Evolutionary conservation across 2,797 vertebrate genomes (phyloP).

Genomic region (Sebastes umbrosus): DNA sequence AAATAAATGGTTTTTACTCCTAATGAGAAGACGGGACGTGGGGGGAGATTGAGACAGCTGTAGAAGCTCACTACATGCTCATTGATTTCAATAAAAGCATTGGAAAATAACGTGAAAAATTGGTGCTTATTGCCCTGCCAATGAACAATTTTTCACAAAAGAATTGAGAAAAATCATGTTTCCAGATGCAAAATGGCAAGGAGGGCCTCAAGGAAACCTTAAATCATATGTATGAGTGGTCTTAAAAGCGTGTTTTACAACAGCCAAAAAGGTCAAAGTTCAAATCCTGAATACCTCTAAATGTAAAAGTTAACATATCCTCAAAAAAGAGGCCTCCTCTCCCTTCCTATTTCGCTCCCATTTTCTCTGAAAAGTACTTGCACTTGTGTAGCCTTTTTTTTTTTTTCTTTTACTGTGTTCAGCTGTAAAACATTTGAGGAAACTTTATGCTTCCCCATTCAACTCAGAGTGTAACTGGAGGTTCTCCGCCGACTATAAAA

Average conservation of each 20-base stretch:
- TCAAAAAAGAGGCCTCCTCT: slow-evolving; percentile 22
- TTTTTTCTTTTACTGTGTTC: slow-evolving; percentile 67
- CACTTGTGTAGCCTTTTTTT: slow-evolving; percentile 46
- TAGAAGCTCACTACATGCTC: background rate
- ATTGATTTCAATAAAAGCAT: background rate
- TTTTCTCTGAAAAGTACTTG: slow-evolving; percentile 52
- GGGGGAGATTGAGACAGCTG: slow-evolving; percentile 16
- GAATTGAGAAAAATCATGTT: slow-evolving; percentile 1
- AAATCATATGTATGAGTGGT: slow-evolving; percentile 46
- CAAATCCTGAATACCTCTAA: slow-evolving; percentile 27
- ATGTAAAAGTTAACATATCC: slow-evolving; percentile 51
- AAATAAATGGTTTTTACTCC: slow-evolving; percentile 73
- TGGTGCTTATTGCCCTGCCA: background rate
- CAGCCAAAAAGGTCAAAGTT: slow-evolving; percentile 51
- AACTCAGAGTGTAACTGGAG: slow-evolving; percentile 77
- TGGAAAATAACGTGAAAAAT: background rate
- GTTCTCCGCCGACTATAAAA: slow-evolving; percentile 75
- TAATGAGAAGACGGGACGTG: slow-evolving; percentile 49
- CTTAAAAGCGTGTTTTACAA: slow-evolving; percentile 57
- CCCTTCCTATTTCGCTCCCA: slow-evolving; percentile 15
- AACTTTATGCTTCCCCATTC: slow-evolving; percentile 81
- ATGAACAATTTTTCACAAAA: background rate
- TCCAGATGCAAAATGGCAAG: slow-evolving; percentile 21
- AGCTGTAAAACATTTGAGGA: slow-evolving; percentile 82
- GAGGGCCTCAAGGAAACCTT: slow-evolving; percentile 34